Evolutionary conservation across 2,888 invertebrate species (phyloP).

Genomic region (Hermaeophaga mercurialis): DNA sequence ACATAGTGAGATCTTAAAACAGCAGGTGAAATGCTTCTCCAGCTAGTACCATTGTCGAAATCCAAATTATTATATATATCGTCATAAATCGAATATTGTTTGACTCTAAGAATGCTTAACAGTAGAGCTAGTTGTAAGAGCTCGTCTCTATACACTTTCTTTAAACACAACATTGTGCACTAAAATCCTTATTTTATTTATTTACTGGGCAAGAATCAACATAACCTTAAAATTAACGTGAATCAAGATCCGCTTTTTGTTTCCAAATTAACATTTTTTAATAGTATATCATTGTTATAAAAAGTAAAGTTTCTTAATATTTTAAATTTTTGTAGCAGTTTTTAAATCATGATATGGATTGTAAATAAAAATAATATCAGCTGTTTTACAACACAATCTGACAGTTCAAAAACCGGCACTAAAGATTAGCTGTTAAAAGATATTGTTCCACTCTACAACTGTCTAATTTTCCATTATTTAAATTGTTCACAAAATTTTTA

Average conservation of each 20-base stretch:
- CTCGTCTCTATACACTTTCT: conserved; percentile 83
- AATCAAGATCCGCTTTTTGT: conserved; percentile 21
- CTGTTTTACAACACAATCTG: conserved; percentile 43
- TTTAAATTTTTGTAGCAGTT: conserved; percentile 11
- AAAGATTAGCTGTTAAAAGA: conserved; percentile 27
- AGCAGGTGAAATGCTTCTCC: conserved; percentile 65
- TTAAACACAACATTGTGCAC: conserved; percentile 76
- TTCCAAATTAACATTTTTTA: conserved; percentile 26
- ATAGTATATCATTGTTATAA: too few species aligned
- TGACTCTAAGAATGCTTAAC: conserved; percentile 77
- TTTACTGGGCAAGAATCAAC: conserved; percentile 19
- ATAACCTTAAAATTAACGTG: conserved; percentile 38
- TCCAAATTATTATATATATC: conserved; percentile 59
- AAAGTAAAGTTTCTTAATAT: conserved; percentile 17
- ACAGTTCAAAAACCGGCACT: conserved; percentile 44
- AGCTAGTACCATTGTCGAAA: conserved; percentile 71
- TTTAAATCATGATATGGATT: conserved; percentile 25
- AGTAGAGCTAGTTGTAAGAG: conserved; percentile 80
- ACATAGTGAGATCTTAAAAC: conserved; percentile 67
- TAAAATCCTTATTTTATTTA: conserved; percentile 12
- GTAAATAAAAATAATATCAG: conserved; percentile 44
- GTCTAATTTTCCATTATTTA: background rate
- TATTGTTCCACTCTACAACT: conserved; percentile 2
- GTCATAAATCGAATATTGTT: conserved; percentile 72
- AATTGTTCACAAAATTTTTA: background rate